Evolutionary conservation across 1,140 invertebrate genomes (phyloP), one percentile per base, ranked within the genome.

Genomic region (Dinothrombium tinctorium): DNA sequence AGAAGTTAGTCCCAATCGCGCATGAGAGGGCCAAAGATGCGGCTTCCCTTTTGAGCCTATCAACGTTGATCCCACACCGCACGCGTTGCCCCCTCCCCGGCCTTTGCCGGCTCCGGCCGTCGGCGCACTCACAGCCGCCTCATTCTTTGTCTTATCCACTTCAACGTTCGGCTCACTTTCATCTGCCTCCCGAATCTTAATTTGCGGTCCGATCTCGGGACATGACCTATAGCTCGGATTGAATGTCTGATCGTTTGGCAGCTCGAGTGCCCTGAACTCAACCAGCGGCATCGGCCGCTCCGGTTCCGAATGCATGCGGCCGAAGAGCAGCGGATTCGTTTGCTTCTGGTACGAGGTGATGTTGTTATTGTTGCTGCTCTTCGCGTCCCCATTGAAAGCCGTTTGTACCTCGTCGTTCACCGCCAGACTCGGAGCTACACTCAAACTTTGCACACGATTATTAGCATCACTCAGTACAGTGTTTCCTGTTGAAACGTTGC

Each of bases 301-400:
- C 3, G 50, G 50, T 40, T 52, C 50, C 1, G 49, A 50, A 26
- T 52, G 49, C 50, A 52, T 52, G 17, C 50, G 33, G 9, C 49
- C 50, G 24, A 52, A 49, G 4, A 44, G 22, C 19, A 46, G 21
- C 20, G 43, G 44, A 40, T 46, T 46, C 12, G 38, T 41, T 19
- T 45, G 40, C n/a, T 46, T 42, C 19, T 32, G 40, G 9, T 23
- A 11, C 14, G 22, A 19, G 14, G 23, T 8, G 21, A 12, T 17
- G n/a, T n/a, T 24, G 21, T 33, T 41, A n/a, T 33, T 35, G 9
- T 39, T 17, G 26, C 21, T 32, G 11, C 8, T 41, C 9, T 29
- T 20, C 37, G 31, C 4, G 33, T 15, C 19, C 39, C 39, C n/a
- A n/a, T n/a, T n/a, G n/a, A 26, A 36, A 31, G 17, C 29, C 35